Conservation (phyloP, 2,797 vertebrate genomes). For the Psittacula derbiana region DNA sequence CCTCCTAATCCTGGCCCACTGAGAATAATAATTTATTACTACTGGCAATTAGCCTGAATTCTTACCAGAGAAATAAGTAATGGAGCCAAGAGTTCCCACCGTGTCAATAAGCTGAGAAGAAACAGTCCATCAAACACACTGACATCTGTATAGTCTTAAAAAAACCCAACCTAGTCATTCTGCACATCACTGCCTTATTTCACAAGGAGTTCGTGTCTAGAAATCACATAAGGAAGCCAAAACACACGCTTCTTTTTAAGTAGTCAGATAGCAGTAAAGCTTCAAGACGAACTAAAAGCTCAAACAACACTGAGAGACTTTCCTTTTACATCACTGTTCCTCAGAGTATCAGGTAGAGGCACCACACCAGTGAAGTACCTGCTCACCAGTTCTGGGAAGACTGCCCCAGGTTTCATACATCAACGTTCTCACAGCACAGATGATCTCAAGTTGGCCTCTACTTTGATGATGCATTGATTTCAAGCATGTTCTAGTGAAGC, state of each 20-base stretch:
- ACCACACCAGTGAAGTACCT: background rate
- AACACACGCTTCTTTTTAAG: background rate
- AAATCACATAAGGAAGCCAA: background rate
- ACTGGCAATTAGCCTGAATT: background rate
- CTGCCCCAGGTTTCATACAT: background rate
- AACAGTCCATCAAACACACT: background rate
- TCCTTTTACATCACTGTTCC: background rate
- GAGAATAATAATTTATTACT: background rate
- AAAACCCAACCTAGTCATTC: background rate
- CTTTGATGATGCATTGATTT: background rate
- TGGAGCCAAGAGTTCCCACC: background rate
- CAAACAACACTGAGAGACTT: background rate
- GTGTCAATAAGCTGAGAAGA: background rate
- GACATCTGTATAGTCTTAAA: background rate
- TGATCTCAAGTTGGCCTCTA: accelerated
- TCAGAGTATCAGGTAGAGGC: background rate
- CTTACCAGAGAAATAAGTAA: background rate
- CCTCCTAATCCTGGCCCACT: background rate
- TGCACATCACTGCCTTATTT: background rate
- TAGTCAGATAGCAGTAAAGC: background rate
- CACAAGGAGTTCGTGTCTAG: background rate
- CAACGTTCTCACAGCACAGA: background rate
- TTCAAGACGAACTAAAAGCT: background rate
- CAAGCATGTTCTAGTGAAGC: background rate
- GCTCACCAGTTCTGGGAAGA: background rate